Percentiles rank a stretch among this genome's conserved stretches.
These are phyloP conservation scores for Papilio dardanus DNA, from an alignment of 1,140 invertebrate species.

Conservation along the genomic window DNA sequence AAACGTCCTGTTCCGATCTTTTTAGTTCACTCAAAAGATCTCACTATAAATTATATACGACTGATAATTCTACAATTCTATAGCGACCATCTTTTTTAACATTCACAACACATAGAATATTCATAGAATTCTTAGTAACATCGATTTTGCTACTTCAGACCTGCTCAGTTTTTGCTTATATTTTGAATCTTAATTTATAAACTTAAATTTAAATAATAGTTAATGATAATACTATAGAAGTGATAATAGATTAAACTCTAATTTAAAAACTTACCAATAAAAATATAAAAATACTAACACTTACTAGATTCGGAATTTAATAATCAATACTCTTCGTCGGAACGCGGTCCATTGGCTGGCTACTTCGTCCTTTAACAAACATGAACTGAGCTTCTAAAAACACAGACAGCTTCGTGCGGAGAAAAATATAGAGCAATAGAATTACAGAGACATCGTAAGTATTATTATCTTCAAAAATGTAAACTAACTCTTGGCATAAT, in stretches of 20 bases:
- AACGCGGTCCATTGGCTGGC: not conserved
- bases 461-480: too few relatives aligned
- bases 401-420: not conserved
- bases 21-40: constrained; percentile 35
- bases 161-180: too few relatives aligned
- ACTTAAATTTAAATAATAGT: not conserved
- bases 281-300: not conserved
- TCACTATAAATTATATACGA: not conserved
- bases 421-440: not conserved
- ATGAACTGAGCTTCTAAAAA: not conserved
- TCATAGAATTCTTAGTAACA: too few relatives aligned
- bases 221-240: not conserved
- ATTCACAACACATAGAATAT: not conserved
- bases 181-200: too few relatives aligned
- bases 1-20: constrained; percentile 63
- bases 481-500: too few relatives aligned
- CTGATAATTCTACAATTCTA: not conserved
- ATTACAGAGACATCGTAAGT: too few relatives aligned
- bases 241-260: not conserved
- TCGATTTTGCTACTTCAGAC: too few relatives aligned
- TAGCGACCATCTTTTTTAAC: too few relatives aligned
- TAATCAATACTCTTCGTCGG: not conserved
- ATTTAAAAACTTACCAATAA: not conserved
- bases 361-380: not conserved
- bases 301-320: not conserved